Percentiles rank a stretch among this genome's conserved stretches.
These are phyloP conservation scores for Caiman crocodilus DNA, from an alignment of 2,797 vertebrate species.

Conservation along the genomic window DNA sequence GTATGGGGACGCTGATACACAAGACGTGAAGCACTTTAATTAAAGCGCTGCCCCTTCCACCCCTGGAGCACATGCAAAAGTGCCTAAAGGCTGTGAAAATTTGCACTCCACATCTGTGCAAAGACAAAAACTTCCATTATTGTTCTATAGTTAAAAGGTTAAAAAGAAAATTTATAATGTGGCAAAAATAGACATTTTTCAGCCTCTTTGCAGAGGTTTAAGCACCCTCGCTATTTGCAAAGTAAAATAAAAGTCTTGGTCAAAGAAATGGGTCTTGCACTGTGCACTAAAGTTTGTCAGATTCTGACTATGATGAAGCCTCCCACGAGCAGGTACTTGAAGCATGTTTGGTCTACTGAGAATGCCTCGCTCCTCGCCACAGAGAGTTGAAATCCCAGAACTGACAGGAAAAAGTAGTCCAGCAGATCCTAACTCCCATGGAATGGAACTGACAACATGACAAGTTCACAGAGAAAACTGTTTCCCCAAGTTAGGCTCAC, in stretches of 20 bases:
- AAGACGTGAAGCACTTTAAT: too few species aligned
- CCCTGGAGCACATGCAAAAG: too few species aligned
- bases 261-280: background rate
- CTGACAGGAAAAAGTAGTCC: background rate
- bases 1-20: too few species aligned
- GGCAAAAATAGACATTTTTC: background rate
- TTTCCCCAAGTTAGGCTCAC: background rate
- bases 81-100: background rate
- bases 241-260: background rate
- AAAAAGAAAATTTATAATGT: background rate
- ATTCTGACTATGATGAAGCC: background rate
- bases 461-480: background rate
- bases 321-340: background rate
- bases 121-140: background rate
- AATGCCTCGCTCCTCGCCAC: background rate
- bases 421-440: background rate
- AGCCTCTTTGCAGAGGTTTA: background rate
- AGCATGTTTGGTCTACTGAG: background rate
- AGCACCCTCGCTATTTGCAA: background rate
- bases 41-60: too few species aligned
- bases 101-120: background rate
- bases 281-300: background rate
- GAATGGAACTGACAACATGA: background rate
- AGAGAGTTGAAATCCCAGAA: background rate
- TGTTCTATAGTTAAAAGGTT: background rate